phyloP scores from a whole-genome alignment of 2,797 vertebrate genomes.

The Hapalemur alaotrensis region DNA sequence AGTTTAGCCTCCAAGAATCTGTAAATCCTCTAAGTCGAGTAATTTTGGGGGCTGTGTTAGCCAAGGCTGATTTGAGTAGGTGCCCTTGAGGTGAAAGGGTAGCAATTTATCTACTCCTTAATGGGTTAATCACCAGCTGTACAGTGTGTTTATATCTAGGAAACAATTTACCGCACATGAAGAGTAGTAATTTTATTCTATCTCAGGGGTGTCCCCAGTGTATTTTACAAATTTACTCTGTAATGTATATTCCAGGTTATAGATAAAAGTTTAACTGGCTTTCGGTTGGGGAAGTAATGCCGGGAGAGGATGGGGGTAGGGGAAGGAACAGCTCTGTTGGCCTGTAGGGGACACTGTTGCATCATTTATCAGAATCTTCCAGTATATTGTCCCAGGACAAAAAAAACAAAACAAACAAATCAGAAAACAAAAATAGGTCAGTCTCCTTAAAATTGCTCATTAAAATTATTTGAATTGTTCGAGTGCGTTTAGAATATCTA shows the following conservation, averaged over 20 bases:
- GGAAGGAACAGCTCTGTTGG: conserved; percentile 62
- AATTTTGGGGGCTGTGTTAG: conserved; percentile 43
- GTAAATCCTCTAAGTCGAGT: conserved; percentile 59
- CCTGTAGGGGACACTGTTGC: conserved; percentile 89
- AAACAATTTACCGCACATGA: conserved; percentile 30
- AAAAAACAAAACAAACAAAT: conserved; percentile 52
- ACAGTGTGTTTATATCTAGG: conserved; percentile 51
- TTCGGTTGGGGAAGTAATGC: neutral
- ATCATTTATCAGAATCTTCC: conserved; percentile 78
- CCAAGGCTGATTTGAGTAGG: conserved; percentile 60
- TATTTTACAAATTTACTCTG: conserved; percentile 65
- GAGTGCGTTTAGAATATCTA: conserved; percentile 12
- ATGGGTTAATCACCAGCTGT: conserved; percentile 36
- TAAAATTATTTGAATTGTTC: conserved; percentile 48
- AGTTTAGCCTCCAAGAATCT: conserved; percentile 56
- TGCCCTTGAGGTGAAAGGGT: conserved; percentile 30
- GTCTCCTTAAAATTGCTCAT: neutral
- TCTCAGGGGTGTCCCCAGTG: conserved; percentile 59
- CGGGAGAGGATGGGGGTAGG: neutral
- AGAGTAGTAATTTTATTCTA: conserved; percentile 69
- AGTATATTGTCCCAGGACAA: conserved; percentile 80
- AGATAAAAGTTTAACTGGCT: conserved; percentile 65
- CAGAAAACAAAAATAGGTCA: neutral
- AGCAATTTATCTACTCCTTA: conserved; percentile 1
- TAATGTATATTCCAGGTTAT: conserved; percentile 57